Percentiles rank a stretch among this genome's conserved stretches.
Evolutionary conservation across 2,888 invertebrate species (phyloP).

Genomic region (Euplexia lucipara): DNA sequence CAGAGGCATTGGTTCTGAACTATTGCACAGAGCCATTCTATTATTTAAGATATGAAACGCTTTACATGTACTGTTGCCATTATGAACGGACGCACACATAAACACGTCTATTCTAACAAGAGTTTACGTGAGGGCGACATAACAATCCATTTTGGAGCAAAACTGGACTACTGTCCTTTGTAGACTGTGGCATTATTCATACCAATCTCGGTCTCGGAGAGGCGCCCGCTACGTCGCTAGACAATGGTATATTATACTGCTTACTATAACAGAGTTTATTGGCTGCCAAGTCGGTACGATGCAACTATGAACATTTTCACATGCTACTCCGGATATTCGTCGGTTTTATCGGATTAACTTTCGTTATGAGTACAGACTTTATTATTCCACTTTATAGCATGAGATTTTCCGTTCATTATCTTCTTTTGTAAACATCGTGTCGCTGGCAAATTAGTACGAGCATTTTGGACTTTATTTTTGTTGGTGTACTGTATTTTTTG

Average conservation of each 20-base stretch:
- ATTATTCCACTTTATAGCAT: conserved; percentile 28
- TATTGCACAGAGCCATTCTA: conserved; percentile 32
- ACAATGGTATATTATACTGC: conserved; percentile 60
- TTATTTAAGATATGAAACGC: conserved; percentile 36
- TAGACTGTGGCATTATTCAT: conserved; percentile 62
- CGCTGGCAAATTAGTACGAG: conserved; percentile 31
- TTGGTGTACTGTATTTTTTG: conserved; percentile 4
- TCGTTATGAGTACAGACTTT: conserved; percentile 41
- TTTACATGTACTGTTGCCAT: conserved; percentile 31
- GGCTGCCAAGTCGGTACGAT: conserved; percentile 65
- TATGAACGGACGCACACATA: conserved; percentile 18
- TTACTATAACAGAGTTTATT: conserved; percentile 67
- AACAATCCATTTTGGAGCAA: conserved; percentile 53
- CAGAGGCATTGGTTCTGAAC: conserved; percentile 37
- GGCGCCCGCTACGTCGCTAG: conserved; percentile 43
- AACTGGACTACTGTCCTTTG: conserved; percentile 55
- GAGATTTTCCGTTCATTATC: conserved; percentile 44
- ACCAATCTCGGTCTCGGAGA: conserved; percentile 58
- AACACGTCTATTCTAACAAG: conserved; percentile 29
- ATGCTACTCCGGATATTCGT: conserved; percentile 42
- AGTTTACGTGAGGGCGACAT: conserved; percentile 44
- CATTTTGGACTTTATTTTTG: background rate
- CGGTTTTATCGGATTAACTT: conserved; percentile 53
- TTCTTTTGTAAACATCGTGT: conserved; percentile 31
- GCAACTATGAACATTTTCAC: conserved; percentile 47